Conservation (phyloP, 1,140 invertebrate genomes). For the Drosophila biarmipes region DNA sequence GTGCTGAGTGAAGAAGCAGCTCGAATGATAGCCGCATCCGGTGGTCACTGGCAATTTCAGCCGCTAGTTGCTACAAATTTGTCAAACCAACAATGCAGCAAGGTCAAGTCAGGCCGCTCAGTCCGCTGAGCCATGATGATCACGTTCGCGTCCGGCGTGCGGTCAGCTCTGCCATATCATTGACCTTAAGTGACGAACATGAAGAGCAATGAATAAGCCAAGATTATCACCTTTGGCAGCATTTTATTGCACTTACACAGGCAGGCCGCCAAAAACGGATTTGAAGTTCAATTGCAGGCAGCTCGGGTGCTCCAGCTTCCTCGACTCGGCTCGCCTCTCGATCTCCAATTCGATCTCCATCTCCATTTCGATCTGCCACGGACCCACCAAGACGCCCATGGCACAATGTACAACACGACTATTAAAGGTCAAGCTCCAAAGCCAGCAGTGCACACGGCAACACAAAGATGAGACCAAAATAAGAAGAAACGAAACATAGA, state of each 20-base stretch:
- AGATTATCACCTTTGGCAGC: conserved; percentile 79
- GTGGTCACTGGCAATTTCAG: conserved; percentile 64
- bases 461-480: conserved; percentile 30
- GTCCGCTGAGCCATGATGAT: conserved; percentile 63
- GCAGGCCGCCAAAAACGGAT: conserved; percentile 37
- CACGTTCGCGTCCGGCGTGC: conserved; percentile 57
- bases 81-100: conserved; percentile 75
- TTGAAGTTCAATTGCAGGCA: conserved; percentile 70
- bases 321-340: conserved; percentile 16
- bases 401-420: conserved; percentile 75
- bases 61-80: conserved; percentile 70
- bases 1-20: conserved; percentile 25
- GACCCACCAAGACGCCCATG: conserved; percentile 59
- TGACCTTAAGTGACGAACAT: conserved; percentile 77
- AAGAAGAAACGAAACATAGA: conserved; percentile 13
- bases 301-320: conserved; percentile 49
- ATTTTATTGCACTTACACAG: conserved; percentile 72
- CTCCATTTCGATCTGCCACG: conserved; percentile 22
- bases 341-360: conserved; percentile 19
- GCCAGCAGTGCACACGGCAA: conserved; percentile 29
- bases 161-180: conserved; percentile 74
- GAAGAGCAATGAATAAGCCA: conserved; percentile 76
- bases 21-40: conserved; percentile 56
- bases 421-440: conserved; percentile 70
- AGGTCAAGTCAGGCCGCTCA: conserved; percentile 44